These are phyloP conservation scores for Zophobas morio DNA, from an alignment of 1,140 invertebrate species.

Conservation along the genomic window DNA sequence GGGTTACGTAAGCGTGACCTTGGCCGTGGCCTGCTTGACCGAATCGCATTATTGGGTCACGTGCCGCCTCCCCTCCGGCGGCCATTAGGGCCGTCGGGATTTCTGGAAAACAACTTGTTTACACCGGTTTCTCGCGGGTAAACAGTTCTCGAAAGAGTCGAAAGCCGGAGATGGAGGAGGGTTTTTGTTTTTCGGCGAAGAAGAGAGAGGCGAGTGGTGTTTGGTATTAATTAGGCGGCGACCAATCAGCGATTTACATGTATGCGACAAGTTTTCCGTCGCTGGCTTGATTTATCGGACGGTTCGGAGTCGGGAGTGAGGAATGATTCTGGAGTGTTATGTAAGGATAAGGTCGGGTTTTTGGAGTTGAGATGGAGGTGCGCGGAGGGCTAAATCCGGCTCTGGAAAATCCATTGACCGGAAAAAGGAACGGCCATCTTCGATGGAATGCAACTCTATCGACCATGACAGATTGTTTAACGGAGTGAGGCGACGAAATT, in stretches of 20 bases:
- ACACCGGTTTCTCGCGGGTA: neutral
- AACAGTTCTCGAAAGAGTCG: neutral
- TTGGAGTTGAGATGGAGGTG: too few relatives aligned
- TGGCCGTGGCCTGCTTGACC: conserved; percentile 12
- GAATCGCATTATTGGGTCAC: neutral
- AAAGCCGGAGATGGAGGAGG: neutral
- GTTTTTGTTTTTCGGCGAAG: neutral
- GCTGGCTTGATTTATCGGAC: neutral
- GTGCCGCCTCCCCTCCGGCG: neutral
- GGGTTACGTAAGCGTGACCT: conserved; percentile 33
- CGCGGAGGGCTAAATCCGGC: too few relatives aligned
- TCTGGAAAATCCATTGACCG: too few relatives aligned
- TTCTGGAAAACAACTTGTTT: conserved; percentile 12
- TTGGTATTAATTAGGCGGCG: neutral
- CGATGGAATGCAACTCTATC: too few relatives aligned
- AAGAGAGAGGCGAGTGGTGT: conserved; percentile 6
- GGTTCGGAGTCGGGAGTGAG: too few relatives aligned
- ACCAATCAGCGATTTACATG: conserved; percentile 34
- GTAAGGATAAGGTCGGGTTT: too few relatives aligned
- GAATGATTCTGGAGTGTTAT: too few relatives aligned
- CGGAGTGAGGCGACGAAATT: too few relatives aligned
- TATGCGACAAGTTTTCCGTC: conserved; percentile 9
- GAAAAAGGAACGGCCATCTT: too few relatives aligned
- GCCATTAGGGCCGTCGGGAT: conserved; percentile 3
- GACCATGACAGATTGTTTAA: too few relatives aligned